phyloP scores from a whole-genome alignment of 2,888 invertebrate species.

The Cepaea hortensis region DNA sequence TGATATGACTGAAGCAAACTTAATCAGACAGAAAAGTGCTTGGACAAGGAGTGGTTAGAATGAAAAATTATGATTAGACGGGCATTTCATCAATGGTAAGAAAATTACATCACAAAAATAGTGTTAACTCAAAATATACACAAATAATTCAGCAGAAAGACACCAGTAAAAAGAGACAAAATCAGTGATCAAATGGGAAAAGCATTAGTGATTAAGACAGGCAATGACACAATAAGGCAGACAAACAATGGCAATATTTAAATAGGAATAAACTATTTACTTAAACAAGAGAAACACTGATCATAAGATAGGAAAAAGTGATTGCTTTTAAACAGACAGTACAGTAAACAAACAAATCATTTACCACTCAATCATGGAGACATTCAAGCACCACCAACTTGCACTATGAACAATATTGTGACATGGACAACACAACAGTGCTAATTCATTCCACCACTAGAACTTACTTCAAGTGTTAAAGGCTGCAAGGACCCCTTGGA shows the following conservation, averaged over 20 bases:
- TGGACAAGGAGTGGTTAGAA: background rate
- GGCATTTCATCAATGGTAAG: background rate
- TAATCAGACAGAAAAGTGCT: too few relatives aligned
- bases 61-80: background rate
- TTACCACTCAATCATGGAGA: too few relatives aligned
- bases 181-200: background rate
- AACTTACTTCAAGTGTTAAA: conserved; percentile 28
- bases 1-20: too few relatives aligned
- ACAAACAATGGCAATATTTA: too few relatives aligned
- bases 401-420: background rate
- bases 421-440: background rate
- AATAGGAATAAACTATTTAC: too few relatives aligned
- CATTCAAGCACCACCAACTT: too few relatives aligned
- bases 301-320: background rate
- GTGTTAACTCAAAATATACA: background rate
- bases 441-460: background rate
- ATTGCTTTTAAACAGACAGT: background rate
- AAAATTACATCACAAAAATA: background rate
- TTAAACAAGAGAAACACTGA: background rate
- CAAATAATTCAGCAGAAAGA: background rate
- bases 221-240: too few relatives aligned
- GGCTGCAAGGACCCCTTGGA: background rate
- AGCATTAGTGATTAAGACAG: background rate
- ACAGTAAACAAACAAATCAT: background rate
- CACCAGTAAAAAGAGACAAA: background rate